Base-by-base conservation (phyloP, 2,113 vertebrate species). In the Myrmecobius fasciatus region DNA sequence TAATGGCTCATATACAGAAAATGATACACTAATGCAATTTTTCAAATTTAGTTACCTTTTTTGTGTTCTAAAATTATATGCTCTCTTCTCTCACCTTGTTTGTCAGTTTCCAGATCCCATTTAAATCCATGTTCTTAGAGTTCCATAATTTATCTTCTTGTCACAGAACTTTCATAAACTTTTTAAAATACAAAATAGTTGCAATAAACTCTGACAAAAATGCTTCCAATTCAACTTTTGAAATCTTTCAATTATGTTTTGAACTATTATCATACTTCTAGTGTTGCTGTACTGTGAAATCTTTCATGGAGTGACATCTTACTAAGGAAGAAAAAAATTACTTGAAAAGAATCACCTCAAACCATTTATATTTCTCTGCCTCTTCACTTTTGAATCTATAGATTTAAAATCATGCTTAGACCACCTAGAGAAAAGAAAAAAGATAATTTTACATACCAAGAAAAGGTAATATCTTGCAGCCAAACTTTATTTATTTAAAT, bases 11-110 rank as follows among this genome's bases (percentile, higher is more conserved):
- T 98, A 98, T 98, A 98, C 98, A 97, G 98, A 98, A 98, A 99
- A 98, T 99, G 98, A 98, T 98, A 98, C 98, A 98, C 98, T 99
- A 99, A 99, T 99, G 99, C 98, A 98, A 99, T 99, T 99, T 99
- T 98, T 99, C 98, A 98, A 99, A 98, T 98, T 99, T 98, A 98
- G 98, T 99, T 98, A 98, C 98, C 98, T 98, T 98, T 98, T 98
- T 97, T 98, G 97, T 98, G 98, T 98, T 98, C 98, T 98, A 98
- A 99, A 99, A 99, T 98, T 98, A 98, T 97, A 98, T 97, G 98
- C 98, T 98, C 98, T 98, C 96, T 94, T 98, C 97, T 97, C 93
- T 96, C 94, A 96, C 97, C 98, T 98, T 98, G 98, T 98, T 99
- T 98, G 99, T 98, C 99, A 99, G 98, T 98, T 97, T 98, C 98